Evolutionary conservation across 2,888 invertebrate genomes (phyloP).

Genomic region (Cephus pygmeus): DNA sequence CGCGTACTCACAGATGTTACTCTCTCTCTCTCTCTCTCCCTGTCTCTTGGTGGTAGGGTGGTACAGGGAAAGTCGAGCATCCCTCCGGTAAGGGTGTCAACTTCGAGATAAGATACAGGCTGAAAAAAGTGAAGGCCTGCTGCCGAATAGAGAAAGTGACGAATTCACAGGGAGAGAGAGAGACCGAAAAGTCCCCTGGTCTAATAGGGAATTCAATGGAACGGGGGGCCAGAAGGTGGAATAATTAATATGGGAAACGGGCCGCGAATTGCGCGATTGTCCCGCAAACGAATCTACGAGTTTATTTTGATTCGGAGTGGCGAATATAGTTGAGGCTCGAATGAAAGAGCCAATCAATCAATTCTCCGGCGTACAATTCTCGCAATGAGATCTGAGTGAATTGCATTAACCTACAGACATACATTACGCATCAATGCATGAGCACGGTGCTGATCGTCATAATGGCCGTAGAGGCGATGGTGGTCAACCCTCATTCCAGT

Average conservation of each 20-base stretch:
- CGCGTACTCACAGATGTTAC: constrained; percentile 4
- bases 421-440: constrained; percentile 55
- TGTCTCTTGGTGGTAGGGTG: background rate
- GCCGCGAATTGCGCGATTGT: background rate
- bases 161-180: too few relatives aligned
- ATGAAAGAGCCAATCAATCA: constrained; percentile 63
- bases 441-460: constrained; percentile 34
- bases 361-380: constrained; percentile 59
- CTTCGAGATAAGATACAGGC: background rate
- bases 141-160: too few relatives aligned
- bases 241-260: too few relatives aligned
- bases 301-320: constrained; percentile 11
- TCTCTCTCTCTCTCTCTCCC: too few relatives aligned
- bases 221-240: too few relatives aligned
- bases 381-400: constrained; percentile 64
- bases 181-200: too few relatives aligned
- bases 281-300: background rate
- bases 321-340: constrained; percentile 22
- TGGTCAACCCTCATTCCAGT: constrained; percentile 32
- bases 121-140: too few relatives aligned
- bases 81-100: background rate
- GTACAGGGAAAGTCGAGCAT: background rate
- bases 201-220: too few relatives aligned
- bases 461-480: constrained; percentile 31
- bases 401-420: constrained; percentile 66